A percentile compares a stretch with the other conserved stretches of the same genome.
Conservation (phyloP, 1,140 invertebrate species). For the Platorchestia sp. region DNA sequence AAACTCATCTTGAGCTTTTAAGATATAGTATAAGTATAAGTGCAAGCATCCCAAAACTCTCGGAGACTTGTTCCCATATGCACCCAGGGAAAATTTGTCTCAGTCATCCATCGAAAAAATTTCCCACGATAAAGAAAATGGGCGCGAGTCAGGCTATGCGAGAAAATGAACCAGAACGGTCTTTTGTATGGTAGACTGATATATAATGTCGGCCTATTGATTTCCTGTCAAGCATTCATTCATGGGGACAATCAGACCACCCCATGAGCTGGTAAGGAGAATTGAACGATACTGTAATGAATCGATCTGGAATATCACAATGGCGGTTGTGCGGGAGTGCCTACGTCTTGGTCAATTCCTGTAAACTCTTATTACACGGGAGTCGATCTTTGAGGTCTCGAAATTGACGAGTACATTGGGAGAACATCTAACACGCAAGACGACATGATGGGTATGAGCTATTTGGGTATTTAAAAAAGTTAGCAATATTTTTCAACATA, state of each 20-base stretch:
- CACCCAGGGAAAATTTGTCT: not conserved
- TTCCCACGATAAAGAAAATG: constrained; percentile 46
- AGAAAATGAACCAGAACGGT: constrained; percentile 47
- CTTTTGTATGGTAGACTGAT: constrained; percentile 29
- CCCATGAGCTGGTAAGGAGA: constrained; percentile 45
- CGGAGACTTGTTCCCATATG: not conserved
- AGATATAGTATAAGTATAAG: no score
- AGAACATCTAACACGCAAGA: not conserved
- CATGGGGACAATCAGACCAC: not conserved
- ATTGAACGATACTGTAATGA: constrained; percentile 39
- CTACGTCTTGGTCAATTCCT: not conserved
- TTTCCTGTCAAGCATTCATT: constrained; percentile 48
- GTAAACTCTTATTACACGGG: not conserved
- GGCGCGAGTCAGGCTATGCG: not conserved
- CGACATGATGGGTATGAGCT: no score
- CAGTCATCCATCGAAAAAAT: constrained; percentile 1
- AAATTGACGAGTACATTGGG: not conserved
- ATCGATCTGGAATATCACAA: not conserved
- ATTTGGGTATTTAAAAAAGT: no score
- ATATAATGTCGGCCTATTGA: constrained; percentile 31
- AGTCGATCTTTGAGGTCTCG: not conserved
- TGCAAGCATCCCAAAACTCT: not conserved
- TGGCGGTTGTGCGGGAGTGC: not conserved
- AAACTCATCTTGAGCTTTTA: no score
- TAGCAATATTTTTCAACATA: no score